Base-by-base conservation (phyloP, 2,888 invertebrate genomes). In the Pseudococcus longispinus region DNA sequence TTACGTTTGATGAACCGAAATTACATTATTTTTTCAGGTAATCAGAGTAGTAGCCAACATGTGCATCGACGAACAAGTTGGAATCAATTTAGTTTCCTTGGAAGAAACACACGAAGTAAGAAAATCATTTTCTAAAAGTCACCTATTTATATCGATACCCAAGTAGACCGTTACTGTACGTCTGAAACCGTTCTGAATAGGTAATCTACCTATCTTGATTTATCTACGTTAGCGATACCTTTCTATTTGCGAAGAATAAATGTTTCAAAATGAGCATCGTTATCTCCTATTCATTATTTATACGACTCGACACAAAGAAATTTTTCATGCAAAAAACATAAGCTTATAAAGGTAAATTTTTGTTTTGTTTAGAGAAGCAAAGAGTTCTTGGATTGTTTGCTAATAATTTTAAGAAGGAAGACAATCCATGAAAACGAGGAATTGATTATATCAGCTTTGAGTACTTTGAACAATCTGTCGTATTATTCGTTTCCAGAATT, bases 41-140 rank as follows among this genome's bases (percentile, higher is more conserved):
- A 94, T 96, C 20, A 93, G 97, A 6, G 95, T 97, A n/a, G 92
- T 97, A 37, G 96, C 96, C 3, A 97, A 97, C 90, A 93, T 96
- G 90, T 95, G 96, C 88, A 94, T 97, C 88, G 94, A 95, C 89
- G 93, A 94, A 74, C 93, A 94, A 80, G 95, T 95, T 4, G 97
- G 96, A 0, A 92, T 93, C 55, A 93, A 92, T 1, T 91, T 96
- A 88, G 92, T 93, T 46, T 80, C 86, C 20, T 13, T 74, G 3
- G 77, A 37, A 74, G 80, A 86, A 44, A 51, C 86, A 51, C n/a
- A 46, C 37, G 32, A 51, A 18, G 86, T 86, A n/a, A 74, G 80
- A 46, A 83, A 42, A 44, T 83, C 13, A 44, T 44, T 51, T n/a
- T n/a, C 51, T 51, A 51, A 51, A n/a, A 51, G n/a, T n/a, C n/a